Evolutionary conservation across 1,140 invertebrate species (phyloP), one percentile per base, ranked within the genome.

Genomic region (Papilio polyxenes): DNA sequence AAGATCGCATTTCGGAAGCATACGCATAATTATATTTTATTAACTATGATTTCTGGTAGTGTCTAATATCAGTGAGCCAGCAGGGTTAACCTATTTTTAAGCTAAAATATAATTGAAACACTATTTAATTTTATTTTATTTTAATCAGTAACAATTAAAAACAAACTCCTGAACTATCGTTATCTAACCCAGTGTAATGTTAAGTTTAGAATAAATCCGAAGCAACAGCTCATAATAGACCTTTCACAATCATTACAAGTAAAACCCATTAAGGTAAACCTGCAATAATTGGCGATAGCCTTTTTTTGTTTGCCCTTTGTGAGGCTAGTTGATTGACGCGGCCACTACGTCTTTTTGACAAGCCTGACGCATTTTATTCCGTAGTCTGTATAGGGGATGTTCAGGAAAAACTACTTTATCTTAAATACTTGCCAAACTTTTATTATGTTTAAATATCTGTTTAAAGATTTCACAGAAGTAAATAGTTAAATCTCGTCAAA

Each of bases 271-370:
- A 94, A 90, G 91, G 86, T 83, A 86, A 90, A 90, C 88, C 83
- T 86, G 84, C 86, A 89, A 91, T 94, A 92, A 94, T 93, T 94
- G 89, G 90, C 89, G 86, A 83, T 83, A 86, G 83, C 75, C 82
- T 83, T 88, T 82, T 89, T 92, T 91, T 90, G 90, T 83, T 87
- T 87, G 84, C 82, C 81, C 83, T 84, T 85, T 85, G 76, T 75
- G 76, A 83, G 81, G 69, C 83, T 82, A 85, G 74, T 85, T 94
- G 92, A 94, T 90, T 93, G 92, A 94, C 91, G 90, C 83, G 86
- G 84, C 89, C 91, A 91, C 89, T 94, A 94, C 92, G 86, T 92
- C 91, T 92, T 93, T 93, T 92, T 94, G 92, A 94, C 92, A 89
- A 84, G 86, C 78, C 84, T 89, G 88, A 89, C 84, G 87, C 85